A percentile compares a stretch with the other conserved stretches of the same genome.
phyloP scores from a whole-genome alignment of 2,797 vertebrate genomes.

The Arctocebus calabarensis region DNA sequence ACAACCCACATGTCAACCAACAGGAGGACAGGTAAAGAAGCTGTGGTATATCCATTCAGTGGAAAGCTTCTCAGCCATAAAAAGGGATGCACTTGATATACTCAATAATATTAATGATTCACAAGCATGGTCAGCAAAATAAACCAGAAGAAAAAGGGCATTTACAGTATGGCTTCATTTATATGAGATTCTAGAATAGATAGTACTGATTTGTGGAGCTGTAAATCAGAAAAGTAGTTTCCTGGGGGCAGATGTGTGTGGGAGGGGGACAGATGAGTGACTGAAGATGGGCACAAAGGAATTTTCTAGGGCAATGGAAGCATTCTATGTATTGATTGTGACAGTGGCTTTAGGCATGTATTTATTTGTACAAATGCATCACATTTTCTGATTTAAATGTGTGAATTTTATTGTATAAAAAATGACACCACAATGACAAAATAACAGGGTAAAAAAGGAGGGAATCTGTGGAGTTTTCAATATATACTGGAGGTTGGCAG shows the following conservation, averaged over 20 bases:
- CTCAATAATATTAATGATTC: background rate
- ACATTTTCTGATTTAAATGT: background rate
- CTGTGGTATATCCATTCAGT: background rate
- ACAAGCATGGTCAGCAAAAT: background rate
- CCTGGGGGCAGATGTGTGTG: background rate
- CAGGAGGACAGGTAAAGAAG: background rate
- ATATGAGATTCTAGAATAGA: background rate
- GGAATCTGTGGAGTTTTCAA: background rate
- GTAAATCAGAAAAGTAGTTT: background rate
- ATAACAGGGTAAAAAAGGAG: background rate
- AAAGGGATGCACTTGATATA: background rate
- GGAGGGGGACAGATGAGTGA: background rate
- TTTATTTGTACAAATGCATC: constrained; percentile 29
- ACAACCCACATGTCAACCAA: background rate
- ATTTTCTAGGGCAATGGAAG: background rate
- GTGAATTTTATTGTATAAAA: background rate
- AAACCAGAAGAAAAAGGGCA: background rate
- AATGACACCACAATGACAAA: background rate
- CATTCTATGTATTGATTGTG: background rate
- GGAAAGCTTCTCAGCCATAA: background rate
- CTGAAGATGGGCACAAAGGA: background rate
- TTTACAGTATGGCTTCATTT: background rate
- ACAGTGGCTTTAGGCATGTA: background rate
- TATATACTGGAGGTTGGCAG: background rate
- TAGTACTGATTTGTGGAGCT: background rate